Evolutionary conservation across 2,113 vertebrate species (phyloP), one percentile per base, ranked within the genome.

Genomic region (Cinclus mexicanus): DNA sequence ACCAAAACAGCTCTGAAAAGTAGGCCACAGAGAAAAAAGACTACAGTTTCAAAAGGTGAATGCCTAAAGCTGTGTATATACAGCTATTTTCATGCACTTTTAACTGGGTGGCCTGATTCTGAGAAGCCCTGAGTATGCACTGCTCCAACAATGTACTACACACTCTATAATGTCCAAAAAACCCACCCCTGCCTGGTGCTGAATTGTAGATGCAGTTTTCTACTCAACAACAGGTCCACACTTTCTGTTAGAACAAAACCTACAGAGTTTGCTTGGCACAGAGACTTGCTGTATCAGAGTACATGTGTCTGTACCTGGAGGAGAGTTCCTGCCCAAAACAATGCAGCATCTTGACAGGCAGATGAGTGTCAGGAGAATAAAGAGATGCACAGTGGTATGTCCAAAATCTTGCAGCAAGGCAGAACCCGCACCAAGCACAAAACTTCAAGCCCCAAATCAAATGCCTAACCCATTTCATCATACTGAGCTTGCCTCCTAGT

Each of bases 41-140:
- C 44, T 90, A 89, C 28, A 56, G 53, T 60, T 94, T 75, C 69
- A 75, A 95, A 94, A 94, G 89, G 41, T 75, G 89, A 92, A 71
- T 33, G 52, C 44, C 28, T 35, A 68, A 55, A 90, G 72, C 77
- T 96, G 92, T 14, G 65, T 56, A 89, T 81, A 92, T 44, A 68
- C n/a, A 87, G 76, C 91, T 96, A 92, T 95, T 89, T 94, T 87
- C 72, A 93, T 53, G 68, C 35, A 60, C 80, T 89, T 83, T 83
- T 91, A 96, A 95, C 60, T 91, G 77, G 83, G 93, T 96, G 93
- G 60, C 94, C 96, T 89, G 57, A 87, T 96, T 97, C 83, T 75
- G 47, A 60, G 25, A 91, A 41, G 41, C 44, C 70, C 39, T 44
- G 75, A 61, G 47, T 61, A 65, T 25, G 29, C 6, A 74, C 50